phyloP scores from a whole-genome alignment of 1,140 invertebrate species.

The Atta colombica region DNA sequence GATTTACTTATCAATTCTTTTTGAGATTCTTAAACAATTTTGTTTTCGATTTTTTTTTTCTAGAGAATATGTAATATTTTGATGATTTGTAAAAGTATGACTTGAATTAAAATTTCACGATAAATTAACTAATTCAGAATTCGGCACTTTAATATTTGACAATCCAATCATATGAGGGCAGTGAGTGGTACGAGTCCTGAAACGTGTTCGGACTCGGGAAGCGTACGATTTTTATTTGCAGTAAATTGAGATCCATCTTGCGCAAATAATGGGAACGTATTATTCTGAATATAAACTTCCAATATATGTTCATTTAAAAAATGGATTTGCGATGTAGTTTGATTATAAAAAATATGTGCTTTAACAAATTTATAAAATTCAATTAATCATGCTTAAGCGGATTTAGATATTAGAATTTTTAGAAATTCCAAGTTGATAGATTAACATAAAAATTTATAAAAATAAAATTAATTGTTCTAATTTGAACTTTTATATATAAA shows the following conservation, averaged over 20 bases:
- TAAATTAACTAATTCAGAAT: conserved; percentile 43
- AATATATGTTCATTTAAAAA: not conserved
- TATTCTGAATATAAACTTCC: conserved; percentile 42
- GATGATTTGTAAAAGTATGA: not conserved
- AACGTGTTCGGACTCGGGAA: conserved; percentile 45
- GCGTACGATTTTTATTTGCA: conserved; percentile 28
- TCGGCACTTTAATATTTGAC: conserved; percentile 70
- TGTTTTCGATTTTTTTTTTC: too few relatives aligned
- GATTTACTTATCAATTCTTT: not conserved
- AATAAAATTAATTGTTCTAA: not conserved
- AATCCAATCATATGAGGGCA: conserved; percentile 55
- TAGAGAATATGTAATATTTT: not conserved
- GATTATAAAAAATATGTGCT: not conserved
- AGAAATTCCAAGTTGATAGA: not conserved
- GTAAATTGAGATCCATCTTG: conserved; percentile 45
- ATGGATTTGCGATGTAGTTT: not conserved
- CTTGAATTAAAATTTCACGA: not conserved
- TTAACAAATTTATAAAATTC: not conserved
- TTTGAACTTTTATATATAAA: too few relatives aligned
- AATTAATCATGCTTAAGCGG: not conserved
- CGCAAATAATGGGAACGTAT: conserved; percentile 49
- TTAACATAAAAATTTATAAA: not conserved
- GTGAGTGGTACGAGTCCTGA: conserved; percentile 38
- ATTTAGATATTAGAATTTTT: not conserved
- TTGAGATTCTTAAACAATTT: not conserved